These are phyloP conservation scores for Meles meles DNA, from an alignment of 2,113 vertebrate species.

Conservation along the genomic window DNA sequence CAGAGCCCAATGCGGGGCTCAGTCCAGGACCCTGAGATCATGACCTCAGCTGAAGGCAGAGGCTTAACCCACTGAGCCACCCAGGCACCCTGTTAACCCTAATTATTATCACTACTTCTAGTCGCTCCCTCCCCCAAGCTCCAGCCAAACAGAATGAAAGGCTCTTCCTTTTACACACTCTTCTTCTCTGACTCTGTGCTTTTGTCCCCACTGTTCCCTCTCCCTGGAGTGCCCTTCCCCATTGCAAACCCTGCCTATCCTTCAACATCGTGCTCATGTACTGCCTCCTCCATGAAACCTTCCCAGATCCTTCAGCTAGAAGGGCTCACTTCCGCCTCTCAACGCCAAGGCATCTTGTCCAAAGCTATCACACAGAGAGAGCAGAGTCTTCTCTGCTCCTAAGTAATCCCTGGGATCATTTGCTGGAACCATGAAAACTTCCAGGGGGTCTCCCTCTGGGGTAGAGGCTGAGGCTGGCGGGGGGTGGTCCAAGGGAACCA, in stretches of 20 bases:
- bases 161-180: not conserved
- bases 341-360: not conserved
- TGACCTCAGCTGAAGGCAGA: too few species aligned
- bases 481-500: not conserved
- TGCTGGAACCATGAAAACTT: not conserved
- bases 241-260: not conserved
- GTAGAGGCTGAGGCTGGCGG: not conserved
- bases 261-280: not conserved
- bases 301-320: not conserved
- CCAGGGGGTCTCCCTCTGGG: not conserved
- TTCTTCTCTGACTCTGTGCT: not conserved
- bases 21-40: too few species aligned
- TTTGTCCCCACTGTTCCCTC: not conserved
- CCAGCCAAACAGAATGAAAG: not conserved
- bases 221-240: not conserved
- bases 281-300: not conserved
- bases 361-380: not conserved
- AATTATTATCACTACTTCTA: not conserved
- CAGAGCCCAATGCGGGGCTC: too few species aligned
- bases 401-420: not conserved
- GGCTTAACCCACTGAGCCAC: too few species aligned
- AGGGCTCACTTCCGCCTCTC: not conserved
- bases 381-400: not conserved
- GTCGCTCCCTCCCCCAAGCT: not conserved
- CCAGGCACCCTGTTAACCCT: too few species aligned